Evolutionary conservation across 2,797 vertebrate genomes (phyloP), one percentile per base, ranked within the genome.

Genomic region (Microctenopoma lineatum): DNA sequence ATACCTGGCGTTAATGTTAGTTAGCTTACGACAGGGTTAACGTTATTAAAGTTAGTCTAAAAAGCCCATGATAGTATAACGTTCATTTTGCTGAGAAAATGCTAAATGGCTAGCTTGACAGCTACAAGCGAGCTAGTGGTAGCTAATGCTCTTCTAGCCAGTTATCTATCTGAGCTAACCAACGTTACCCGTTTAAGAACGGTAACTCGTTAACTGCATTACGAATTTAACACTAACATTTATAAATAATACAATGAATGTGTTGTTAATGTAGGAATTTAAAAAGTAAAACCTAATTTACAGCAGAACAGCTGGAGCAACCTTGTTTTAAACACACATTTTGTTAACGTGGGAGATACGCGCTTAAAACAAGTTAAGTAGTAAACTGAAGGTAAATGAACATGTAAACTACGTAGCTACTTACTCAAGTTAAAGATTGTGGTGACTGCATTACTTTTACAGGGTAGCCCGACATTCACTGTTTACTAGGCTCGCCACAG

Each of bases 401-500:
- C 0, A 3, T 0, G 0, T 0, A 18, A 15, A 39, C 16, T 12
- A 2, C 39, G 0, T 44, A 44, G 8, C 42, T 75, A 79, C 90
- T 86, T 57, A 88, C 85, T 84, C 29, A 77, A 48, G 60, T 59
- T 29, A 77, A 50, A 47, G 4, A 34, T 14, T 57, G n/a, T 29
- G 8, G 50, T 53, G 57, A 69, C 59, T 1, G 38, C 87, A 87
- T 90, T 82, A 70, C 83, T 51, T 60, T 38, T 4, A 21, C 48
- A 56, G 14, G n/a, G 52, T 14, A 56, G 52, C 46, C 15, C 39
- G 45, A 63, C 53, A 47, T 41, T 41, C n/a, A 61, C 45, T 88
- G 84, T 90, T 90, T 88, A 87, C 84, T 77, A 61, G 7, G 46
- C 29, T 64, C 68, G 77, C 83, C 77, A 77, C 55, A 25, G 7